These are phyloP conservation scores for Caenorhabditis brenneri DNA, from an alignment of 1,140 invertebrate species.

Conservation along the genomic window DNA sequence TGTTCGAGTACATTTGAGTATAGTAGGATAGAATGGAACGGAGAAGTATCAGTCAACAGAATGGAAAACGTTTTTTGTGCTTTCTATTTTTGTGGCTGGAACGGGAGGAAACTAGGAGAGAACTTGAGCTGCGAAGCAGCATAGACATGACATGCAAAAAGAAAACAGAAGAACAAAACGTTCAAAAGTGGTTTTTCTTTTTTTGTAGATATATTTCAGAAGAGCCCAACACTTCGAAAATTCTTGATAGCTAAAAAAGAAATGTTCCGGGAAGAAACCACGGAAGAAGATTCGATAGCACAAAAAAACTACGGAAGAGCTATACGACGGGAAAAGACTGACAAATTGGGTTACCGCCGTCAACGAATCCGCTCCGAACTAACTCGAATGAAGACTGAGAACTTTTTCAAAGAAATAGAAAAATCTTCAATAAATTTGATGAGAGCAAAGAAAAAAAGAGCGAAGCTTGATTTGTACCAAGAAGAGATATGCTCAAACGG, in stretches of 20 bases:
- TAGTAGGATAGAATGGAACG: background rate
- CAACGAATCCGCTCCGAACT: background rate
- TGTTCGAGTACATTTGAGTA: too few relatives aligned
- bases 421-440: background rate
- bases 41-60: background rate
- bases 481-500: background rate
- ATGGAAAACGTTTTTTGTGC: background rate
- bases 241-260: background rate
- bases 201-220: background rate
- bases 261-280: background rate
- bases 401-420: background rate
- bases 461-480: background rate
- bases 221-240: background rate
- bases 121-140: background rate
- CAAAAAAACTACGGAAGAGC: slow-evolving; percentile 13
- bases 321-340: slow-evolving; percentile 5
- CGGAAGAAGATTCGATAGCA: background rate
- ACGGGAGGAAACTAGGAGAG: too few relatives aligned
- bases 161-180: background rate
- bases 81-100: background rate
- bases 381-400: background rate
- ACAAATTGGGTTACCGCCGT: slow-evolving; percentile 32
- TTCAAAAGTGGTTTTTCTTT: background rate
- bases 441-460: background rate
- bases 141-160: background rate